Conservation (phyloP, 2,888 invertebrate species). For the Timema podura region DNA sequence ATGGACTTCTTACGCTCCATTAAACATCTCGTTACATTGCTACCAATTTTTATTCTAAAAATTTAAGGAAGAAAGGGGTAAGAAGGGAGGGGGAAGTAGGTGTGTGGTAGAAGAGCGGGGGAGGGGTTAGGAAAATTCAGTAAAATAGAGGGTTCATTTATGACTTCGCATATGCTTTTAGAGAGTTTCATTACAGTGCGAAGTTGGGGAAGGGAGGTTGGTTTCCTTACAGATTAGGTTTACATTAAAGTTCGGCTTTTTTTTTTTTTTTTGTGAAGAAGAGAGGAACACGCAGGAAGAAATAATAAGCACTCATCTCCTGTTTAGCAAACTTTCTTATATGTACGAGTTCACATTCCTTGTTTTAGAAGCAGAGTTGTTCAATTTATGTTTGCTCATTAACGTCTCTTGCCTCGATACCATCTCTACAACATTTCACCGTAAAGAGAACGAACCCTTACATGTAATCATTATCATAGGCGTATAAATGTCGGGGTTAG, state of each 20-base stretch:
- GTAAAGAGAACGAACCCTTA: too few species aligned
- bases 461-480: too few species aligned
- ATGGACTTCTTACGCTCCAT: constrained; percentile 26
- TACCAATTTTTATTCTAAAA: too few species aligned
- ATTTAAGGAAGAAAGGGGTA: neutral
- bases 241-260: constrained; percentile 1
- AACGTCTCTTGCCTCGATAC: too few species aligned
- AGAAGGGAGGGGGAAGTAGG: neutral
- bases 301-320: neutral
- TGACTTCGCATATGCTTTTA: constrained; percentile 16
- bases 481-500: too few species aligned
- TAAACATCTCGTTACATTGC: constrained; percentile 21
- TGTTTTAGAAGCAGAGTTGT: too few species aligned
- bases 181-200: too few species aligned
- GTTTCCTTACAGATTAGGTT: constrained; percentile 15
- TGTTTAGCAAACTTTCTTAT: neutral
- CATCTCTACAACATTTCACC: too few species aligned
- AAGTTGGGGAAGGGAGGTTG: neutral
- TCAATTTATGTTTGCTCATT: too few species aligned
- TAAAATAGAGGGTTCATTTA: constrained; percentile 29
- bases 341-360: constrained; percentile 15
- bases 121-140: constrained; percentile 24
- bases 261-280: neutral
- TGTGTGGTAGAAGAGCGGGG: neutral
- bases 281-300: constrained; percentile 2